Evolutionary conservation across 2,797 vertebrate species (phyloP), one percentile per base, ranked within the genome.

Genomic region (Helicolenus hilgendorfi): DNA sequence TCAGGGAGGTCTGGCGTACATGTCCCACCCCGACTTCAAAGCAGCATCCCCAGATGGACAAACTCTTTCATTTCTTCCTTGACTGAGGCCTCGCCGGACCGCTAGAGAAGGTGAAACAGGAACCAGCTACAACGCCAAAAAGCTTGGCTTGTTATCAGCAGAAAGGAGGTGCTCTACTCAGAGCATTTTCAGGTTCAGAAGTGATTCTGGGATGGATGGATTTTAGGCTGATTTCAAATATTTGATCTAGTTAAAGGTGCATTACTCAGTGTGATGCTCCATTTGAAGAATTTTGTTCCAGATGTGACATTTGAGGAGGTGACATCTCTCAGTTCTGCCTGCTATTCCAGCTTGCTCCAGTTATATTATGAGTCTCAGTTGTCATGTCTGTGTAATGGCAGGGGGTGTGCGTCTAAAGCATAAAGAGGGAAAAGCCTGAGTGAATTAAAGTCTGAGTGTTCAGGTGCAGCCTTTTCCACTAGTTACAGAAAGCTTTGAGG

Each of bases 51-150:
- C 64, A 71, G 27, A 83, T 76, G 79, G 67, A 85, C 58, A 45
- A 65, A 73, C 49, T 56, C 79, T 88, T 72, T 81, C 64, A 90
- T 91, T 92, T 89, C 56, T 60, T 88, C 63, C 56, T 70, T 72
- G 83, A 59, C 38, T 22, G 58, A 72, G 36, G 64, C 60, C 65
- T 91, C 76, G 24, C 36, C 2, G 22, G 63, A 74, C 36, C 35
- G 59, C 71, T 62, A 6, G 56, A 75, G 49, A 62, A 84, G 81
- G 79, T 84, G 82, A 89, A 76, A 76, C 0, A 31, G 31, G 56
- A 78, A 26, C 27, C 55, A 64, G 45, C 58, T 22, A 22, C 35
- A 63, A 26, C 0, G 22, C 2, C 63, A 72, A 36, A 69, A 81
- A 71, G 35, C 79, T 27, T 29, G 38, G 63, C 72, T 75, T 73